Evolutionary conservation across 2,888 invertebrate species (phyloP).

Genomic region (Cerastoderma edule): DNA sequence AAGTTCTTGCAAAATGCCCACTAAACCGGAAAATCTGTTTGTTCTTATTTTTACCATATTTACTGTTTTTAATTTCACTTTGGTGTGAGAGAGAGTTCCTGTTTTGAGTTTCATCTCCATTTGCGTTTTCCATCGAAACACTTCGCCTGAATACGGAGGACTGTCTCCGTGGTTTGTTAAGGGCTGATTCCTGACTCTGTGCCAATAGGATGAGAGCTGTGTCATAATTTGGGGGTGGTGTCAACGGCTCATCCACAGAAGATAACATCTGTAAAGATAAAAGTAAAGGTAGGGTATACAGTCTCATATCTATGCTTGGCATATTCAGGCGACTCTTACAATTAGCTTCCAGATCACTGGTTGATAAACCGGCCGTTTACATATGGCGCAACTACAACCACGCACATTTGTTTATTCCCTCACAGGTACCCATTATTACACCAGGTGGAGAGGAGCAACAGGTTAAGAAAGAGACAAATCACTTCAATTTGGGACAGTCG

Average conservation of each 20-base stretch:
- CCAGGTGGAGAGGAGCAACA: too few species aligned
- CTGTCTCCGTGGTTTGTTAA: constrained; percentile 41
- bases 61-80: constrained; percentile 3
- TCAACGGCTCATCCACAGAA: constrained; percentile 68
- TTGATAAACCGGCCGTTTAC: too few species aligned
- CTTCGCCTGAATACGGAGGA: constrained; percentile 47
- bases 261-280: constrained; percentile 55
- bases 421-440: too few species aligned
- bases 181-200: constrained; percentile 73
- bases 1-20: constrained; percentile 41
- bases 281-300: too few species aligned
- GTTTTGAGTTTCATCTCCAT: constrained; percentile 19
- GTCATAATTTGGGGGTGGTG: constrained; percentile 79
- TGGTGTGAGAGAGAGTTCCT: constrained; percentile 20
- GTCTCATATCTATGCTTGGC: too few species aligned
- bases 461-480: too few species aligned
- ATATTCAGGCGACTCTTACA: too few species aligned
- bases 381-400: too few species aligned
- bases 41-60: constrained; percentile 13
- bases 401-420: too few species aligned
- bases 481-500: too few species aligned
- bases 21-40: constrained; percentile 57
- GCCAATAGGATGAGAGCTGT: constrained; percentile 74
- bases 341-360: too few species aligned
- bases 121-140: constrained; percentile 47